These are phyloP conservation scores for Dichetophora obliterata DNA, from an alignment of 2,888 invertebrate species.

Conservation along the genomic window DNA sequence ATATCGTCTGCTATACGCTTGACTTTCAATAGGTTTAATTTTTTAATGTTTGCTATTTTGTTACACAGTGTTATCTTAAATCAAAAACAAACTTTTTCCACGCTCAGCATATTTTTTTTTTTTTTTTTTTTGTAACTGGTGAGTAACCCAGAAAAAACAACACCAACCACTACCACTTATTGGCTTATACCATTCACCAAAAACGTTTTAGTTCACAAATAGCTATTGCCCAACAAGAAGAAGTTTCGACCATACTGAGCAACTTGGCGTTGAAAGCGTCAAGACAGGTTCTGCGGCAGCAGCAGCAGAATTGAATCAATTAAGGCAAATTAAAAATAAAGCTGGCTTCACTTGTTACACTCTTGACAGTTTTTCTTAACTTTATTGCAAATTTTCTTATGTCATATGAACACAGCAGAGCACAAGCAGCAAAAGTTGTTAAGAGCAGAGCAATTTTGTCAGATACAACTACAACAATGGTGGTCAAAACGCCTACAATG, in stretches of 20 bases:
- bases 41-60: too few relatives aligned
- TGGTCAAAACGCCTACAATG: not conserved
- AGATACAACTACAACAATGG: slow-evolving; percentile 35
- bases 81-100: too few relatives aligned
- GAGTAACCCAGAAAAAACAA: too few relatives aligned
- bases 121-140: too few relatives aligned
- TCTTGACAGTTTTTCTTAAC: not conserved
- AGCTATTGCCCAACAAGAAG: slow-evolving; percentile 7
- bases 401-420: slow-evolving; percentile 26
- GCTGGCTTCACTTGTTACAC: not conserved
- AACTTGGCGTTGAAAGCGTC: not conserved
- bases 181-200: not conserved
- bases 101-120: too few relatives aligned
- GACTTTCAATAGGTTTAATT: too few relatives aligned
- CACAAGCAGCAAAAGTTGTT: slow-evolving; percentile 10
- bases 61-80: too few relatives aligned
- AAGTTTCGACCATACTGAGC: slow-evolving; percentile 20
- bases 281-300: slow-evolving; percentile 18
- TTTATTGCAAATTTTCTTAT: slow-evolving; percentile 37
- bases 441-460: not conserved
- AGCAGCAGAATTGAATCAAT: not conserved
- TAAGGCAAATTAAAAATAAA: not conserved
- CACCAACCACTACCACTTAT: too few relatives aligned
- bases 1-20: too few relatives aligned
- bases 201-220: not conserved